Conservation (phyloP, 2,113 vertebrate species). For the Leptodactylus fuscus region DNA sequence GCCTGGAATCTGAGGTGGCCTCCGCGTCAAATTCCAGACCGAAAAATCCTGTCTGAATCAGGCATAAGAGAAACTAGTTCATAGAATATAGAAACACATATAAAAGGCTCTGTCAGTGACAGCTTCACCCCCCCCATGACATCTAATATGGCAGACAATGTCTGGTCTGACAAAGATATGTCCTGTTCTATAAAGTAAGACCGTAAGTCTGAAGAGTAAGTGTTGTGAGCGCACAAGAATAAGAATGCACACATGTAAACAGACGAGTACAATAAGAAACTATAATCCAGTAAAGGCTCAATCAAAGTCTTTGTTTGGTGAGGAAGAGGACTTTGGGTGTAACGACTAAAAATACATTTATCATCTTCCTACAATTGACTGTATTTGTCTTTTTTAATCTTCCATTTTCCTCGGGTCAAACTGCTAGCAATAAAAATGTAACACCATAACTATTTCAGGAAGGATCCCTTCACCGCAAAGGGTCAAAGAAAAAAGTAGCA, state of each 20-base stretch:
- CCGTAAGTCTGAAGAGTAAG: neutral
- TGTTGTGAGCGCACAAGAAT: neutral
- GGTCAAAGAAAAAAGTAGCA: conserved; percentile 45
- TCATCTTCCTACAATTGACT: conserved; percentile 34
- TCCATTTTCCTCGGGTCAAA: conserved; percentile 33
- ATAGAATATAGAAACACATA: neutral
- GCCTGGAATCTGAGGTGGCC: no score
- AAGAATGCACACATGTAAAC: neutral
- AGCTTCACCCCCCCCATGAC: neutral
- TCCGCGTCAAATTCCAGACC: no score
- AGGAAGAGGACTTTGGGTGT: conserved; percentile 16
- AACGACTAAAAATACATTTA: conserved; percentile 44
- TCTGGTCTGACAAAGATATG: neutral
- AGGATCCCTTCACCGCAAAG: conserved; percentile 46
- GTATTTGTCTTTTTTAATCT: conserved; percentile 4
- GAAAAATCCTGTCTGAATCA: no score
- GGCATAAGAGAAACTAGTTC: no score
- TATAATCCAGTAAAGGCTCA: neutral
- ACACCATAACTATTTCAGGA: conserved; percentile 41
- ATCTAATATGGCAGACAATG: conserved; percentile 2
- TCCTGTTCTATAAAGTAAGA: neutral
- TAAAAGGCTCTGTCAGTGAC: neutral
- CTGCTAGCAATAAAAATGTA: conserved; percentile 39
- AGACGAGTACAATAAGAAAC: neutral
- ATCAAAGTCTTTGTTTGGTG: conserved; percentile 4